These are phyloP conservation scores for Myotis lucifugus DNA, from an alignment of 2,113 vertebrate species.

Conservation along the genomic window DNA sequence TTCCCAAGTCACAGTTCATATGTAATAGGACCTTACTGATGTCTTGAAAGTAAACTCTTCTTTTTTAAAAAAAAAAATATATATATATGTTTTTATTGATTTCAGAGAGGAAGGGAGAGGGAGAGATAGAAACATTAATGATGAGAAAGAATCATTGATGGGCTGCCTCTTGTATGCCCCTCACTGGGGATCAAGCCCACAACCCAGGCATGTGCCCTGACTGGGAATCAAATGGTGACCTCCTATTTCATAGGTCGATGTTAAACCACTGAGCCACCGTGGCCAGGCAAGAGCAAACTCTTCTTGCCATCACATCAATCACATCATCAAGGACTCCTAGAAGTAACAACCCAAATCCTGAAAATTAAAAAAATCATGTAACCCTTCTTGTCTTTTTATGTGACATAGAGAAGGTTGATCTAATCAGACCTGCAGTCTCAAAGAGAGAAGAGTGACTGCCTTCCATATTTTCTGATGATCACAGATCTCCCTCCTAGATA, in stretches of 20 bases:
- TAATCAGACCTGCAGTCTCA: background rate
- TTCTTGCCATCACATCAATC: background rate
- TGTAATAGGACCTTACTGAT: background rate
- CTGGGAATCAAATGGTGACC: too few relatives aligned
- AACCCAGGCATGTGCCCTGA: too few relatives aligned
- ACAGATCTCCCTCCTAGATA: background rate
- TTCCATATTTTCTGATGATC: background rate
- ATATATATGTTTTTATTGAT: too few relatives aligned
- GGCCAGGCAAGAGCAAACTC: background rate
- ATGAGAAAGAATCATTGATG: too few relatives aligned
- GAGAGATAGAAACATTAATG: too few relatives aligned
- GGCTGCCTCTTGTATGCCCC: too few relatives aligned
- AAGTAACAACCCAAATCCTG: background rate
- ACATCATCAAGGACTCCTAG: background rate
- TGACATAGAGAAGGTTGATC: background rate
- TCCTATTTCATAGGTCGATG: too few relatives aligned
- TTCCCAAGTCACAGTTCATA: background rate
- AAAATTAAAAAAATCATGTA: background rate
- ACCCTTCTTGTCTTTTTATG: background rate
- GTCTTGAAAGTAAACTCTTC: background rate
- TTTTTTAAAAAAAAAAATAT: too few relatives aligned
- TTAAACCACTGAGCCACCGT: too few relatives aligned
- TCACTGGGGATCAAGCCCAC: too few relatives aligned
- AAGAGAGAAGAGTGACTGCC: background rate
- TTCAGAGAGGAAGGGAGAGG: too few relatives aligned